Base-by-base conservation (phyloP, 2,113 vertebrate species). In the Narcine bancroftii region DNA sequence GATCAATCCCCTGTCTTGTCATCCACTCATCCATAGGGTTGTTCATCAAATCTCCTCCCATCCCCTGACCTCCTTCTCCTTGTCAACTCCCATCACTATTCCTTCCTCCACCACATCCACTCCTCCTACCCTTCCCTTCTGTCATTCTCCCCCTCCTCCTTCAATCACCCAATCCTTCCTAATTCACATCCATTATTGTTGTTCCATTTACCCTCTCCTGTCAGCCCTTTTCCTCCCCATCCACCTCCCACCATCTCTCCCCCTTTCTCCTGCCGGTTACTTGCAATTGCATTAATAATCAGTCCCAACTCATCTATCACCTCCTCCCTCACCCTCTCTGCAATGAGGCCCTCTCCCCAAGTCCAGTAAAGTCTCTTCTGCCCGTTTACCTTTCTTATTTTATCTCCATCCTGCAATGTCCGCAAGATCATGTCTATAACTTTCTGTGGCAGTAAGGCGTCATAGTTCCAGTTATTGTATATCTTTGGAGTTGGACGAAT, bases 391-490 rank as follows among this genome's bases (percentile, higher is more conserved):
- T 26, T 9, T 66, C 56, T 65, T 89, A 65, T 63, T 60, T 24
- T 42, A 3, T 42, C 60, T 3, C 33, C 63, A 4, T 89, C 85
- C 6, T 39, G n/a, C 10, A 60, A 24, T 65, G 60, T 65, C 47
- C 26, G 47, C 1, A 21, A 65, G 39, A 39, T 65, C n/a, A 42
- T 42, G 7, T 89, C 85, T 65, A 65, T 89, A n/a, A 89, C n/a
- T 21, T 89, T 19, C n/a, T 9, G 56, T 10, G 85, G 60, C 60
- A 65, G n/a, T 42, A 89, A 65, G 11, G 42, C 6, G 26, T 89
- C 85, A 13, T 24, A 89, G 36, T 89, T 89, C 85, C 85, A 89
- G 36, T 39, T 89, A 6, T 65, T 63, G 66, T 39, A 89, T 33
- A 89, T 42, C 24, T 36, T 65, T 26, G 85, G 56, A 9, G 15